Base-by-base conservation (phyloP, 2,113 vertebrate genomes). In the Psophia crepitans region DNA sequence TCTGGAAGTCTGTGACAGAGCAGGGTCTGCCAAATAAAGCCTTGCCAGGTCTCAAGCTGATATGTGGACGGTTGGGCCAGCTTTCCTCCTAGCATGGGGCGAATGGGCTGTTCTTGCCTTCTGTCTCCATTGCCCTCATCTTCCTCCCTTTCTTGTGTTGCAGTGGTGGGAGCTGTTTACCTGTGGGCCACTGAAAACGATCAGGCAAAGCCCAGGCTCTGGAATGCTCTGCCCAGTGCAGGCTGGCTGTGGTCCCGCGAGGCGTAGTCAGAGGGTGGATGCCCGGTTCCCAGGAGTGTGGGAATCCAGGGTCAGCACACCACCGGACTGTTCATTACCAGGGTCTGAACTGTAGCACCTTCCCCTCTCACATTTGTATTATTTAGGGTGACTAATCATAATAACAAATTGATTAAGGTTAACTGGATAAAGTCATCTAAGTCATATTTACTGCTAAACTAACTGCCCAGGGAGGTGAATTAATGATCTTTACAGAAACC, bases 401-500 rank as follows among this genome's bases (percentile, higher is more conserved):
- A 96, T 95, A 98, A 96, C 91, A 97, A 95, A 97, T 98, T 97
- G 95, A 97, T 97, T 97, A 96, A 97, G 96, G 96, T 97, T 97
- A 97, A 97, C 96, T 96, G 89, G 95, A 96, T 97, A 97, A 96
- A 96, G 97, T 95, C 96, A 95, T 95, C 96, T 96, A 92, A 90
- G 92, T 95, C 94, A 96, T 96, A 96, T 98, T 97, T 97, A 97
- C 95, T 97, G 94, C 94, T 97, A 97, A 97, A 96, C 96, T 97
- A 97, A 97, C 97, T 97, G 96, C 96, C 97, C 93, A 90, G 94
- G 96, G 96, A 97, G 93, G 95, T 96, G 96, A 97, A 97, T 98
- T 98, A 98, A 98, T 97, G 97, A 97, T 97, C 97, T 97, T 98
- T 98, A 95, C 94, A 96, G 97, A 95, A 97, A 97, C 95, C 96